Evolutionary conservation across 2,888 invertebrate species (phyloP).

Genomic region (Sympetrum striolatum): DNA sequence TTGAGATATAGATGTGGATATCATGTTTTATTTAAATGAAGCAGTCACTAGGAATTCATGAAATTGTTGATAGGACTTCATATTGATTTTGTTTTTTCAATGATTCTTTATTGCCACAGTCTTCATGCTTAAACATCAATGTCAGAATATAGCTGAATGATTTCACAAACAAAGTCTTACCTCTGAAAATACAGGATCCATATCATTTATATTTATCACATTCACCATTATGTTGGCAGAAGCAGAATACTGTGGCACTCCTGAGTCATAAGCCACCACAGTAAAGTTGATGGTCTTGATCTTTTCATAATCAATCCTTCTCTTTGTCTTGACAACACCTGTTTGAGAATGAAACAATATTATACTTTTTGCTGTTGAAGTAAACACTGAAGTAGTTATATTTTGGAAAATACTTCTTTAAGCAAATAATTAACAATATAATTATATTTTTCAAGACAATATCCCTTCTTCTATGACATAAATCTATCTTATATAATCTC

Average conservation of each 20-base stretch:
- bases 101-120: not conserved
- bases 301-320: constrained; percentile 84
- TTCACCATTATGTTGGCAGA: constrained; percentile 79
- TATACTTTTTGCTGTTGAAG: not conserved
- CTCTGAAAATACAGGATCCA: constrained; percentile 78
- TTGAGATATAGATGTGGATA: too few species aligned
- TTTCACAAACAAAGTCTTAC: constrained; percentile 54
- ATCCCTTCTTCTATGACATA: too few species aligned
- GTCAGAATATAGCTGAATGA: too few species aligned
- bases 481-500: too few species aligned
- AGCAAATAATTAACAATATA: too few species aligned
- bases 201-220: constrained; percentile 86
- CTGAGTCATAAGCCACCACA: constrained; percentile 83
- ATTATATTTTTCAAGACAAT: too few species aligned
- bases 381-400: too few species aligned
- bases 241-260: constrained; percentile 82
- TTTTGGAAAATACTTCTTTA: too few species aligned
- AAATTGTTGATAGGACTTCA: too few species aligned
- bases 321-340: constrained; percentile 79
- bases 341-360: constrained; percentile 46
- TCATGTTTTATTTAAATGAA: too few species aligned
- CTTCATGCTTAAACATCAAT: too few species aligned
- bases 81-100: not conserved
- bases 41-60: too few species aligned
- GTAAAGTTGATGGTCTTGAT: constrained; percentile 78